Evolutionary conservation across 2,113 vertebrate species (phyloP).

Genomic region (Larimichthys polyactis): DNA sequence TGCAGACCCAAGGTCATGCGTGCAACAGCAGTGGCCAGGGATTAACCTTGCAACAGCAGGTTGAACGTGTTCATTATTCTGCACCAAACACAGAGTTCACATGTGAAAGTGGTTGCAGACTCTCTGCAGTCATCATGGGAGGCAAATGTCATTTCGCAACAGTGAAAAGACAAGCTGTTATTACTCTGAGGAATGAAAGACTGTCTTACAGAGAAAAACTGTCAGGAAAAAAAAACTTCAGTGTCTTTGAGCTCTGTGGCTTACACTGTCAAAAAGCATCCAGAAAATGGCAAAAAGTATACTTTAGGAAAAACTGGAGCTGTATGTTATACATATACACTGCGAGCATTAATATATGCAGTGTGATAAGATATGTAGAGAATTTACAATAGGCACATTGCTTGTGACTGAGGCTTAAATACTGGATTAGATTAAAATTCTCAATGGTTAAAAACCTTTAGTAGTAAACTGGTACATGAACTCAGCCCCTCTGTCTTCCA

Average conservation of each 20-base stretch:
- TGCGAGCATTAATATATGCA: neutral
- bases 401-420: neutral
- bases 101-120: constrained; percentile 42
- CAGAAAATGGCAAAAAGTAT: constrained; percentile 2
- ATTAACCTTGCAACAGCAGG: constrained; percentile 19
- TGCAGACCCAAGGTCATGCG: constrained; percentile 9
- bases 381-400: neutral
- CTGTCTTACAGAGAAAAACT: constrained; percentile 49
- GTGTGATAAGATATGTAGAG: neutral
- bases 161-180: constrained; percentile 67
- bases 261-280: constrained; percentile 9
- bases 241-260: constrained; percentile 5
- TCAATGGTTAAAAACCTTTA: neutral
- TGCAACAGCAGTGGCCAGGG: constrained; percentile 20
- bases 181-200: constrained; percentile 56
- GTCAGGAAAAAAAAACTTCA: constrained; percentile 32
- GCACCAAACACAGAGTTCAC: constrained; percentile 36
- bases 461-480: neutral
- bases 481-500: neutral
- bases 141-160: constrained; percentile 60
- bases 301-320: neutral
- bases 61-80: constrained; percentile 39
- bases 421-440: neutral
- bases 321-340: neutral
- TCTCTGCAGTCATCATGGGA: constrained; percentile 53